These are phyloP conservation scores for Mystacornis crossleyi DNA, from an alignment of 2,113 vertebrate species.

Conservation along the genomic window DNA sequence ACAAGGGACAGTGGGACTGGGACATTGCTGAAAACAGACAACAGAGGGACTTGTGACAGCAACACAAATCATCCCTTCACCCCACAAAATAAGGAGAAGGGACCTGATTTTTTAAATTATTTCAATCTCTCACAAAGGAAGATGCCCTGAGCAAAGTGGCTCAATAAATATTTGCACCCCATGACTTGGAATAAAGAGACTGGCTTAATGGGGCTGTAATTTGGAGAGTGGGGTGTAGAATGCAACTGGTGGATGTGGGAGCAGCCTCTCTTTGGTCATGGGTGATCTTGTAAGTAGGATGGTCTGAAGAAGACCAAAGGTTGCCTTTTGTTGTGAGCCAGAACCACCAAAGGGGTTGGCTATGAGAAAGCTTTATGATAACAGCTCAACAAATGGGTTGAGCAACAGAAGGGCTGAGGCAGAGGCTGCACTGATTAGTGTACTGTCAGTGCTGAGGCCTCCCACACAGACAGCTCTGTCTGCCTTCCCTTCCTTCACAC, in stretches of 20 bases:
- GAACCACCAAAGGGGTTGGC: background rate
- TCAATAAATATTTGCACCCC: background rate
- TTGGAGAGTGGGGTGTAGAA: background rate
- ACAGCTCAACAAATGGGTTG: constrained; percentile 33
- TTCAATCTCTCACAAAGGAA: background rate
- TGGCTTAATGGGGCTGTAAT: background rate
- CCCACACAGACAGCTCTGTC: constrained; percentile 70
- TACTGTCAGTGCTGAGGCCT: constrained; percentile 58
- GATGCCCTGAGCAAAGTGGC: background rate
- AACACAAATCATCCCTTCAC: background rate
- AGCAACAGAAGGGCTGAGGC: constrained; percentile 38
- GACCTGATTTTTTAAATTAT: background rate
- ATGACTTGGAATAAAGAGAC: background rate
- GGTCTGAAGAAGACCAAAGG: background rate
- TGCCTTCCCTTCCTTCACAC: constrained; percentile 37
- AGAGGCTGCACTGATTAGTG: constrained; percentile 55
- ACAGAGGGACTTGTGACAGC: background rate
- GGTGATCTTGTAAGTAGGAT: background rate
- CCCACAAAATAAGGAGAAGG: background rate
- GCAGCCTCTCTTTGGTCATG: background rate
- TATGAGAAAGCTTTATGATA: constrained; percentile 20
- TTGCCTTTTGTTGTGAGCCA: background rate
- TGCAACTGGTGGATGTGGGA: background rate
- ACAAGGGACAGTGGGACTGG: background rate
- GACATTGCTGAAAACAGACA: background rate